Evolutionary conservation across 2,797 vertebrate genomes (phyloP), one percentile per base, ranked within the genome.

Genomic region (Furcifer pardalis): DNA sequence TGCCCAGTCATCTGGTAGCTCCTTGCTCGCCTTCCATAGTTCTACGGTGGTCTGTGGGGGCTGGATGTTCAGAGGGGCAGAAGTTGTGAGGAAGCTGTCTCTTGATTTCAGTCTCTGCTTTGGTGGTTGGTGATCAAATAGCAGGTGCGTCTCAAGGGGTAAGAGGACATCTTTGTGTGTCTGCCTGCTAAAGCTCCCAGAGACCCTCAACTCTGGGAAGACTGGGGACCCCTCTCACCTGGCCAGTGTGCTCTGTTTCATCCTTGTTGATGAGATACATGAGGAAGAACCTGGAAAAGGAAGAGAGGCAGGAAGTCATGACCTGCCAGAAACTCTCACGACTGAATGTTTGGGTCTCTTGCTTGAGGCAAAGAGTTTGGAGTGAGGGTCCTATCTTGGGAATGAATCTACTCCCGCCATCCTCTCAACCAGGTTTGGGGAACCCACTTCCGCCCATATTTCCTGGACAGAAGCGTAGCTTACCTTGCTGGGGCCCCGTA

Each of bases 181-280:
- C 23, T 32, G 17, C 4, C 46, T 2, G 15, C 9, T 5, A 23
- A n/a, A 0, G 9, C 66, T 32, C 21, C 30, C 7, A 9, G 0
- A 15, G 49, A 2, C 10, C 5, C 21, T 27, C 13, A 2, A 19
- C 1, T 42, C 17, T 1, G 19, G 12, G 17, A 13, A 42, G 30
- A 32, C 10, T 7, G 7, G 10, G 49, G 19, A 4, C 2, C 6
- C 65, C 19, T 32, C 95, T 87, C 88, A 98, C 98, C 97, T 99
- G 98, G 91, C 98, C 98, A 0, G 98, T 99, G 95, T 99, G 98
- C 87, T 99, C 98, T 0, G 98, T 98, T 93, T 99, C 98, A 9
- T 99, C 98, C 92, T 99, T 99, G 84, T 99, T 99, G 88, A 99
- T 99, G 84, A 99, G 95, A 92, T 99, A 98, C 98, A 99, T 99